A percentile compares a stretch with the other conserved stretches of the same genome.
These are phyloP conservation scores for Amblyopsis hoosieri DNA, from an alignment of 2,797 vertebrate species.

Conservation along the genomic window DNA sequence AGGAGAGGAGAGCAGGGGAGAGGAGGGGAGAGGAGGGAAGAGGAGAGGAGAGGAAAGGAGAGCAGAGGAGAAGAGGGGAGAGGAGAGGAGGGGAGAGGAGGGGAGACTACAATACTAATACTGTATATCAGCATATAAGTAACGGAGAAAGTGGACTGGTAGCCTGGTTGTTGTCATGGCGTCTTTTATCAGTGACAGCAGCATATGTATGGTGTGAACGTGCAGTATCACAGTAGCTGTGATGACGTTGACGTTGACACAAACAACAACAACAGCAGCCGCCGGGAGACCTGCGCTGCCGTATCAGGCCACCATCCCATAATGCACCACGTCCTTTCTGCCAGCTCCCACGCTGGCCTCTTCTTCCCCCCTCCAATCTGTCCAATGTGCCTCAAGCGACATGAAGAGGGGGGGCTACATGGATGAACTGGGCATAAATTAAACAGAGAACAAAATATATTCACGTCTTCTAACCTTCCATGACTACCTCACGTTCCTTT, in stretches of 20 bases:
- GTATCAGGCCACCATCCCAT: too few species aligned
- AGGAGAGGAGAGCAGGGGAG: slow-evolving; percentile 34
- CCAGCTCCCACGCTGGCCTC: too few species aligned
- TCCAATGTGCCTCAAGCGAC: too few species aligned
- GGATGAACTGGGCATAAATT: neutral
- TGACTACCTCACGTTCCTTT: too few species aligned
- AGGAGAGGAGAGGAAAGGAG: neutral
- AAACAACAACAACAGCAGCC: neutral
- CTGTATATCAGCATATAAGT: neutral
- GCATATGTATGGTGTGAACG: slow-evolving; percentile 43
- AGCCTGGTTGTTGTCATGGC: neutral
- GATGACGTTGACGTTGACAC: slow-evolving; percentile 7
- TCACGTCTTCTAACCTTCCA: too few species aligned
- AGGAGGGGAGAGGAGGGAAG: slow-evolving; percentile 43
- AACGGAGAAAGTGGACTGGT: neutral
- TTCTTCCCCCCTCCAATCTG: too few species aligned
- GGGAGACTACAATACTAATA: neutral
- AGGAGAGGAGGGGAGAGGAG: slow-evolving; percentile 23
- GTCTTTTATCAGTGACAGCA: slow-evolving; percentile 22
- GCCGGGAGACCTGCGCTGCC: too few species aligned
- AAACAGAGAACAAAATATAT: neutral
- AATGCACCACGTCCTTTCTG: too few species aligned
- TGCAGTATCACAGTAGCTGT: slow-evolving; percentile 10
- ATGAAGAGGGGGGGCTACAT: too few species aligned
- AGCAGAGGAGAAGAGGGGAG: slow-evolving; percentile 40